A percentile compares a stretch with the other conserved stretches of the same genome.
These are phyloP conservation scores for Narcine bancroftii DNA, from an alignment of 2,113 vertebrate genomes.

Conservation along the genomic window DNA sequence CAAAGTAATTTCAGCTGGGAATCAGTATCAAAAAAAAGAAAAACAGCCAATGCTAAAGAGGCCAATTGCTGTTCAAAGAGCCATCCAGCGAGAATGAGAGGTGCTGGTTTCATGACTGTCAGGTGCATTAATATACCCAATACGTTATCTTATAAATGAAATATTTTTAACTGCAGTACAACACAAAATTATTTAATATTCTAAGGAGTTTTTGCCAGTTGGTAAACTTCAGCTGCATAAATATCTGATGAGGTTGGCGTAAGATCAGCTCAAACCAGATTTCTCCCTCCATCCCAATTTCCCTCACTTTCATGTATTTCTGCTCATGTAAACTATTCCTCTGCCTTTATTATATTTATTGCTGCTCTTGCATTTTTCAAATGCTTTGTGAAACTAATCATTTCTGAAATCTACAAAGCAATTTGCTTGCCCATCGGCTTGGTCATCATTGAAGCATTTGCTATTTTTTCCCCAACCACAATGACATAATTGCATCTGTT, in stretches of 20 bases:
- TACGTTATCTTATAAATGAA: too few species aligned
- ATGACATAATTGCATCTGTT: background rate
- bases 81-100: too few species aligned
- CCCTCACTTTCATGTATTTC: background rate
- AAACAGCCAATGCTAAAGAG: background rate
- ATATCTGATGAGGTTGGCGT: too few species aligned
- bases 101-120: too few species aligned
- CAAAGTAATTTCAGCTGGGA: background rate
- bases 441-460: background rate
- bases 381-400: background rate
- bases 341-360: background rate
- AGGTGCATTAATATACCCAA: too few species aligned
- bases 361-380: background rate
- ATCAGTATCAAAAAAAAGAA: background rate
- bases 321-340: too few species aligned
- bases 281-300: background rate
- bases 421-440: background rate
- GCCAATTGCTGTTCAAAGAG: background rate
- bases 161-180: too few species aligned
- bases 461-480: background rate
- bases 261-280: background rate
- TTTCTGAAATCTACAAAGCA: background rate
- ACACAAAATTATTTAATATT: too few species aligned
- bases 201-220: too few species aligned
- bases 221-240: too few species aligned